Percentiles rank a stretch among this genome's conserved stretches.
Evolutionary conservation across 2,113 vertebrate species (phyloP).

Genomic region (Antigone vipio): DNA sequence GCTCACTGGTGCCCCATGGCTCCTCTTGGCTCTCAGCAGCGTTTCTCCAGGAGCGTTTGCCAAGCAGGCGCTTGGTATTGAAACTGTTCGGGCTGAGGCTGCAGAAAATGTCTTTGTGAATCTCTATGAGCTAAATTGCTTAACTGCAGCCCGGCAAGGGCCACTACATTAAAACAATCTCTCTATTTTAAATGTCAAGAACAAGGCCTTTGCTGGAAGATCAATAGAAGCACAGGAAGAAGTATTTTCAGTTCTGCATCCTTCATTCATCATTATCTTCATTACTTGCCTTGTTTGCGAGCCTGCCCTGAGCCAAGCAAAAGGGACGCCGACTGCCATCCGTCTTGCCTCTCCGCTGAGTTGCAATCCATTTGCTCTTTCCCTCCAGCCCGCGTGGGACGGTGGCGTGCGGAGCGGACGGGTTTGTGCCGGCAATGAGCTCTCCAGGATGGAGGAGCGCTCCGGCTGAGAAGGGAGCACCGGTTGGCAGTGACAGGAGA

Average conservation of each 20-base stretch:
- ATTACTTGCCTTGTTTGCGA: neutral
- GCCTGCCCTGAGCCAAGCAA: neutral
- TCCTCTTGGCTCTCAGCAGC: neutral
- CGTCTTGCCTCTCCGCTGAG: neutral
- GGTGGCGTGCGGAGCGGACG: neutral
- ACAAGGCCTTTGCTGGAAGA: conserved; percentile 42
- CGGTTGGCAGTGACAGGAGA: neutral
- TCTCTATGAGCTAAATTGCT: neutral
- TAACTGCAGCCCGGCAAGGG: neutral
- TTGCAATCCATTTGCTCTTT: neutral
- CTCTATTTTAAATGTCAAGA: conserved; percentile 44
- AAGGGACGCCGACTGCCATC: neutral
- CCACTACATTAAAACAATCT: neutral
- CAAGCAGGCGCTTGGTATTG: neutral
- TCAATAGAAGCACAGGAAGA: conserved; percentile 35
- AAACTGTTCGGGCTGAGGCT: neutral
- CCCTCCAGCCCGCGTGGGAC: neutral
- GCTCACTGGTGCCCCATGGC: fast-evolving
- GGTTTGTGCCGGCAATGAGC: neutral
- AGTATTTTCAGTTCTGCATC: conserved; percentile 44
- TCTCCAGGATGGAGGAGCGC: neutral
- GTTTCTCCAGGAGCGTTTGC: neutral
- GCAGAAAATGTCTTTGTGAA: neutral
- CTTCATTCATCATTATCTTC: conserved; percentile 62
- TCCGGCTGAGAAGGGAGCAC: neutral